phyloP scores from a whole-genome alignment of 1,140 invertebrate genomes.

The Lordiphosa stackelbergi region DNA sequence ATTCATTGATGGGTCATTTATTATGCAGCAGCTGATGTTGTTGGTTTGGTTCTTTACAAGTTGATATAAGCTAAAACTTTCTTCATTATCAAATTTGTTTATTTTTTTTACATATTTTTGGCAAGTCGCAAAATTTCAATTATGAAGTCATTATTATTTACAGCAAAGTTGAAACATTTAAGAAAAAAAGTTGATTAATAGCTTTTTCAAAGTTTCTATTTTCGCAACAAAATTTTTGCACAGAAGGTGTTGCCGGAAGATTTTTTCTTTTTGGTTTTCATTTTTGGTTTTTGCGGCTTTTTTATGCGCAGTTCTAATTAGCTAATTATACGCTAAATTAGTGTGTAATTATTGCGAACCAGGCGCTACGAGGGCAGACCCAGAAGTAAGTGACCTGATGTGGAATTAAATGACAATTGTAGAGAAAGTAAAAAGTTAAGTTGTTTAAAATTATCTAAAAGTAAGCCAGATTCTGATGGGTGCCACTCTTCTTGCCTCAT shows the following conservation, averaged over 20 bases:
- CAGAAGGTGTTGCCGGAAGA: conserved; percentile 73
- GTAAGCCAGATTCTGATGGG: too few species aligned
- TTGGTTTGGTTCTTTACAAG: conserved; percentile 18
- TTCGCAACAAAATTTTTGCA: conserved; percentile 64
- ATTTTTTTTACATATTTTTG: conserved; percentile 15
- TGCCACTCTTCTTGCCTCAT: too few species aligned
- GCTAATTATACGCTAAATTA: conserved; percentile 75
- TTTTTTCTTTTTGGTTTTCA: conserved; percentile 32
- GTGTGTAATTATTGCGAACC: conserved; percentile 68
- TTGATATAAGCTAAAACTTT: conserved; percentile 26
- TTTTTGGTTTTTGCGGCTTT: conserved; percentile 46
- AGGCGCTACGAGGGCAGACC: conserved; percentile 20
- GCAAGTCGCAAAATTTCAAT: conserved; percentile 65
- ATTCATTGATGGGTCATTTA: conserved; percentile 63
- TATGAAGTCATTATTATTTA: conserved; percentile 74
- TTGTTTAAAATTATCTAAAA: too few species aligned
- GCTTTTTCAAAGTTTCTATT: conserved; percentile 69
- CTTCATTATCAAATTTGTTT: conserved; percentile 10
- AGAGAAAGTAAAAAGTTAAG: too few species aligned
- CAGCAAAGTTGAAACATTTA: conserved; percentile 46
- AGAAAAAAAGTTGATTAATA: conserved; percentile 61
- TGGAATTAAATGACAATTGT: too few species aligned
- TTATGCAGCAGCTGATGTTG: conserved; percentile 22
- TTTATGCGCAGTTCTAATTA: conserved; percentile 70
- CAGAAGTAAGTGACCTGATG: too few species aligned